These are phyloP conservation scores for Brachynemurus nebulosus DNA, from an alignment of 2,888 invertebrate genomes.

Conservation along the genomic window DNA sequence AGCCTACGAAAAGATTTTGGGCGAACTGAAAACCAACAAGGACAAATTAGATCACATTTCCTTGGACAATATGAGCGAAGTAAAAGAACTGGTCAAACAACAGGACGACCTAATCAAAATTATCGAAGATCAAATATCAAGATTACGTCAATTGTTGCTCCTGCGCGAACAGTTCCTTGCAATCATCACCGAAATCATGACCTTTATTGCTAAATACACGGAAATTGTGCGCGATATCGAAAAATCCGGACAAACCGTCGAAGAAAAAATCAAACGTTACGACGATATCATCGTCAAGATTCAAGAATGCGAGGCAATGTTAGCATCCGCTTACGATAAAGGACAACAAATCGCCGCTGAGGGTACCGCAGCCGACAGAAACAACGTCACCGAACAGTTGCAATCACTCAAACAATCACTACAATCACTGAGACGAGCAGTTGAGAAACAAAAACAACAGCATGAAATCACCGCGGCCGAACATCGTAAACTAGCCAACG, in stretches of 20 bases:
- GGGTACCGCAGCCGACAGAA: constrained; percentile 74
- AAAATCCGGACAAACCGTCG: constrained; percentile 63
- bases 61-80: constrained; percentile 59
- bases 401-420: constrained; percentile 78
- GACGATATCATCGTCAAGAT: constrained; percentile 76
- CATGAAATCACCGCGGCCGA: constrained; percentile 80
- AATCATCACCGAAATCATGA: constrained; percentile 73
- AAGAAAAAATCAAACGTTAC: constrained; percentile 77
- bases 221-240: constrained; percentile 76
- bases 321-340: constrained; percentile 80
- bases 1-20: constrained; percentile 63
- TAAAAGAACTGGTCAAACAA: constrained; percentile 63
- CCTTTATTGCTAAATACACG: constrained; percentile 75
- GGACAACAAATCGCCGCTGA: constrained; percentile 87
- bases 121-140: constrained; percentile 75
- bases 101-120: constrained; percentile 76
- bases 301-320: constrained; percentile 77
- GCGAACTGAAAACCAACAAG: constrained; percentile 64
- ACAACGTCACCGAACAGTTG: constrained; percentile 74
- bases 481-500: constrained; percentile 69
- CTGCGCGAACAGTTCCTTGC: constrained; percentile 81
- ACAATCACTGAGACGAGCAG: constrained; percentile 59
- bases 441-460: constrained; percentile 75
- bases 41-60: constrained; percentile 64
- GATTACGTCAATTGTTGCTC: constrained; percentile 60